Conservation (phyloP, 2,113 vertebrate species). For the Etia nguti region DNA sequence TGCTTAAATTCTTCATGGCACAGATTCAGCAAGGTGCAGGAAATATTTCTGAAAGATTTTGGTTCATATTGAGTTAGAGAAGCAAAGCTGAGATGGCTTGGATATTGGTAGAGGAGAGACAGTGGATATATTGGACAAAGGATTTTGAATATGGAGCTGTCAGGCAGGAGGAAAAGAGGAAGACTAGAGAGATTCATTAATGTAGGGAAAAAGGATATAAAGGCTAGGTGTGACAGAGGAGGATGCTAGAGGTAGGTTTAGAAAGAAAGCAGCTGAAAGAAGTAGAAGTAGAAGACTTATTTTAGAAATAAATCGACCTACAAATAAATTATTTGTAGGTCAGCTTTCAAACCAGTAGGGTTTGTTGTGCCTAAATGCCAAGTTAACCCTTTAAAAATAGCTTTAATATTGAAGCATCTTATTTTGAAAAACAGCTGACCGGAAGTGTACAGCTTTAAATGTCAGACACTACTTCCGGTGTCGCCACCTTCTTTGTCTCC, state of each 20-base stretch:
- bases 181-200: neutral
- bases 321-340: neutral
- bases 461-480: constrained; percentile 57
- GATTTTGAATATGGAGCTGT: neutral
- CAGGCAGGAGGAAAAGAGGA: neutral
- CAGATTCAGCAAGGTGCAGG: neutral
- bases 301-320: neutral
- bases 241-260: neutral
- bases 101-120: neutral
- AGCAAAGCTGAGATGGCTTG: neutral
- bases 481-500: constrained; percentile 76
- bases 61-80: neutral
- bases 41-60: neutral
- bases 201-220: neutral
- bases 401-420: neutral
- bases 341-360: neutral
- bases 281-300: neutral
- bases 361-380: neutral
- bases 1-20: neutral
- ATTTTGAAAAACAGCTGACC: constrained; percentile 48
- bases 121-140: neutral
- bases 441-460: constrained; percentile 2
- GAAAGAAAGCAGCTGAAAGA: neutral
- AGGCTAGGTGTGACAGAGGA: neutral
- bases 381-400: neutral